Conservation (phyloP, 2,113 vertebrate genomes). For the Callorhinus ursinus region DNA sequence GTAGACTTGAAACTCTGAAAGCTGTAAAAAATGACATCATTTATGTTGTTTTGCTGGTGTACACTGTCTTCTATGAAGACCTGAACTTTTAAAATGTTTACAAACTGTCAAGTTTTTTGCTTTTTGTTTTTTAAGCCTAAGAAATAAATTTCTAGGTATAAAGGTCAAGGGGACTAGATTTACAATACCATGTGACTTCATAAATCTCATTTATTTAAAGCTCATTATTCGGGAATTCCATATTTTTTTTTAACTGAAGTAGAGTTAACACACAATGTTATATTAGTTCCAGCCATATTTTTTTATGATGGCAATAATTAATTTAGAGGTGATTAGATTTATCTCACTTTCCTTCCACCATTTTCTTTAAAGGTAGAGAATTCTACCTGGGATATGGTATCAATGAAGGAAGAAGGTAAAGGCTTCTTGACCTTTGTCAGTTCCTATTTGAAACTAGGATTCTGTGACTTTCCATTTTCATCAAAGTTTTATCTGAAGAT, state of each 20-base stretch:
- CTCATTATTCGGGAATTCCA: not conserved
- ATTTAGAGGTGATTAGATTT: not conserved
- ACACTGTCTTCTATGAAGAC: constrained; percentile 18
- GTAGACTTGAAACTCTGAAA: constrained; percentile 29
- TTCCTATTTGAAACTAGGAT: not conserved
- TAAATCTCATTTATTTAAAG: constrained; percentile 35
- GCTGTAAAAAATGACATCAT: not conserved
- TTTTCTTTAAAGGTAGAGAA: not conserved
- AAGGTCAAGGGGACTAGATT: not conserved
- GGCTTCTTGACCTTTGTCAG: not conserved
- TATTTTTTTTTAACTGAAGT: not conserved
- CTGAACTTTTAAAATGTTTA: constrained; percentile 42
- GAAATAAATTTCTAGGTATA: constrained; percentile 21
- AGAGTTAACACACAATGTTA: not conserved
- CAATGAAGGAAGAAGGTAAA: not conserved
- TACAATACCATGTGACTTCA: not conserved
- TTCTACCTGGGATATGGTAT: not conserved
- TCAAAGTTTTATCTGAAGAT: constrained; percentile 33
- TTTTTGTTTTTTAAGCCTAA: not conserved
- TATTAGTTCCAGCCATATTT: not conserved
- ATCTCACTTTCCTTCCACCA: not conserved
- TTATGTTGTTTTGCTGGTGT: not conserved
- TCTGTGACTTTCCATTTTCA: not conserved
- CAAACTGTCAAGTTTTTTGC: not conserved
- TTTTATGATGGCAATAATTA: not conserved